A percentile compares a stretch with the other conserved stretches of the same genome.
These are phyloP conservation scores for Neolamprologus brichardi DNA, from an alignment of 2,113 vertebrate species.

Conservation along the genomic window DNA sequence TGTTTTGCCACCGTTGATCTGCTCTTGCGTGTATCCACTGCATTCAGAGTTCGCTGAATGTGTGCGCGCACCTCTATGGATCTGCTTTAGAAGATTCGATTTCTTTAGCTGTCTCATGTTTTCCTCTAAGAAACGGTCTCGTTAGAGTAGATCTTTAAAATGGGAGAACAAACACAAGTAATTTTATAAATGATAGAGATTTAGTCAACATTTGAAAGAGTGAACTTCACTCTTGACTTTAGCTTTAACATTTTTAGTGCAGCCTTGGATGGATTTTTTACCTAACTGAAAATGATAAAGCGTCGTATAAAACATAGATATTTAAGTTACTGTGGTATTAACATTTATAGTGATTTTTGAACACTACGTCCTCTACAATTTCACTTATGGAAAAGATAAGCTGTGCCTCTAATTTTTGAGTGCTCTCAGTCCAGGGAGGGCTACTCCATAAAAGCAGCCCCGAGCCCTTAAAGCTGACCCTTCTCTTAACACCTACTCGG, in stretches of 20 bases:
- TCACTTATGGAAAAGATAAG: background rate
- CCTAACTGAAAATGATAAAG: background rate
- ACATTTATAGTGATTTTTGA: background rate
- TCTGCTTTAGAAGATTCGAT: background rate
- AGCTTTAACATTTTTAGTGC: background rate
- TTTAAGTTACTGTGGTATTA: background rate
- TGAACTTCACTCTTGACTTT: background rate
- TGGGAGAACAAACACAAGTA: background rate
- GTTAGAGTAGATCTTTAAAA: background rate
- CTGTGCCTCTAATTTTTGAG: background rate
- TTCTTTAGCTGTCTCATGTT: background rate
- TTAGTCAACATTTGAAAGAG: background rate
- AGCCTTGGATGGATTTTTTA: background rate
- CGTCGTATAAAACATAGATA: background rate
- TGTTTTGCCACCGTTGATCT: background rate
- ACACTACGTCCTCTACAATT: background rate
- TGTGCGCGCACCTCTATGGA: background rate
- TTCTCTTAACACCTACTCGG: conserved; percentile 21
- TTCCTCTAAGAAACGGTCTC: background rate
- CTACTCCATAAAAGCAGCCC: background rate
- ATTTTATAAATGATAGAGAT: background rate
- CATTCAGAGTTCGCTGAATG: background rate
- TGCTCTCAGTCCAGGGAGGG: background rate
- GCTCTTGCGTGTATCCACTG: background rate
- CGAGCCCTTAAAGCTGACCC: background rate